These are phyloP conservation scores for Heliconius himera DNA, from an alignment of 1,140 invertebrate genomes.

Conservation along the genomic window DNA sequence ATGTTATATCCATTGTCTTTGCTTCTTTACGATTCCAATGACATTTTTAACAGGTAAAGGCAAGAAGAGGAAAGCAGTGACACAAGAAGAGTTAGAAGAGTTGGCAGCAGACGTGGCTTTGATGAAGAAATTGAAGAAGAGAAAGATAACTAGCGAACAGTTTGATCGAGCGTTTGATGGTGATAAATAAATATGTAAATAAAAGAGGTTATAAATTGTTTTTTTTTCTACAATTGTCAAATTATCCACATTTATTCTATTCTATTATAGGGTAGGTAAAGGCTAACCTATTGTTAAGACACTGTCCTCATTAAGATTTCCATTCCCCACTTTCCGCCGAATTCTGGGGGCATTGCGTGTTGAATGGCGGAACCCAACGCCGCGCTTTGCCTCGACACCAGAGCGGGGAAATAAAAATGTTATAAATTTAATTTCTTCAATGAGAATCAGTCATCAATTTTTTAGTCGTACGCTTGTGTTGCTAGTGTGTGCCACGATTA, in stretches of 20 bases:
- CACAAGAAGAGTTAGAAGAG: constrained; percentile 91
- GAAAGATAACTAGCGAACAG: constrained; percentile 87
- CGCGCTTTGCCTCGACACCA: background rate
- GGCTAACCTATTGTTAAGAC: background rate
- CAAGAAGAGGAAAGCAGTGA: constrained; percentile 82
- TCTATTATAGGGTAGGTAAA: background rate
- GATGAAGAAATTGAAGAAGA: constrained; percentile 94
- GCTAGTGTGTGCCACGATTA: too few relatives aligned
- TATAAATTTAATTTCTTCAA: too few relatives aligned
- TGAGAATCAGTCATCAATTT: too few relatives aligned
- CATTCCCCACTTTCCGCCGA: background rate
- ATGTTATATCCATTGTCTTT: too few relatives aligned
- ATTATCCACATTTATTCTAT: background rate
- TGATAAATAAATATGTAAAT: constrained; percentile 53
- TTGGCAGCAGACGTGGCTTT: constrained; percentile 91
- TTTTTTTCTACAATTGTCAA: background rate
- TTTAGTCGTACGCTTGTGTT: too few relatives aligned
- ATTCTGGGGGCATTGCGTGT: background rate
- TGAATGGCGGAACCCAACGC: background rate
- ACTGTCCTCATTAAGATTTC: background rate
- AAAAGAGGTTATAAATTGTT: background rate
- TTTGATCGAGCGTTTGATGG: constrained; percentile 83
- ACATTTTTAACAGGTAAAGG: constrained; percentile 48
- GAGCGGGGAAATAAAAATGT: background rate
- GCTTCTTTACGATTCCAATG: too few relatives aligned